These are phyloP conservation scores for Ameiurus melas DNA, from an alignment of 2,113 vertebrate species.

Conservation along the genomic window DNA sequence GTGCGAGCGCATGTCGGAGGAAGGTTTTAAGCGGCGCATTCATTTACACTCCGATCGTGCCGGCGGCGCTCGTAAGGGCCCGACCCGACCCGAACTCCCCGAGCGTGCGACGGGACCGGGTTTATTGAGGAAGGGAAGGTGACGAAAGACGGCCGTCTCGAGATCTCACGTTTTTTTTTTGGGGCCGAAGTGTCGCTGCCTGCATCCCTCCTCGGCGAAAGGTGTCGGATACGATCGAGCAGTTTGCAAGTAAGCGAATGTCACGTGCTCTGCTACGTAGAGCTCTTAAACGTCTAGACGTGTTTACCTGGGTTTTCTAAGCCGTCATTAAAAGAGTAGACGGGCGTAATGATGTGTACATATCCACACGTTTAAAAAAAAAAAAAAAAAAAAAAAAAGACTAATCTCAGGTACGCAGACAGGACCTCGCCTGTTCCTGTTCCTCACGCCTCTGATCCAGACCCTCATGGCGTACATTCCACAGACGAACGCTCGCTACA, in stretches of 20 bases:
- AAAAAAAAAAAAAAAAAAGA: not conserved
- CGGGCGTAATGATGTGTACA: no score
- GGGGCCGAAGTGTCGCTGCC: not conserved
- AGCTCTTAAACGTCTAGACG: not conserved
- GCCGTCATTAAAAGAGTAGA: not conserved
- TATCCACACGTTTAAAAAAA: not conserved
- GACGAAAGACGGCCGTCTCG: not conserved
- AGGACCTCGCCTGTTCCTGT: not conserved
- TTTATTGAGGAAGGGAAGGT: not conserved
- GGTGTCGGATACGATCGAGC: not conserved
- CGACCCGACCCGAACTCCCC: not conserved
- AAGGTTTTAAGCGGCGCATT: slow-evolving; percentile 23
- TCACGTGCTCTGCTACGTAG: not conserved
- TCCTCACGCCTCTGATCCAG: slow-evolving; percentile 42
- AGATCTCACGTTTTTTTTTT: not conserved
- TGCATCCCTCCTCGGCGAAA: not conserved
- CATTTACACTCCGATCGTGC: slow-evolving; percentile 20
- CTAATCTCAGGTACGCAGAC: slow-evolving; percentile 4
- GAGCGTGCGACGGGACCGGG: not conserved
- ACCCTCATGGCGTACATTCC: slow-evolving; percentile 74
- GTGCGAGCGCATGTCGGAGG: not conserved
- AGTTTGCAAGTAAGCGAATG: not conserved
- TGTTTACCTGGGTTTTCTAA: not conserved
- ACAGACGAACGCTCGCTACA: slow-evolving; percentile 71
- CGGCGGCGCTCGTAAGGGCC: not conserved